A percentile compares a stretch with the other conserved stretches of the same genome.
Evolutionary conservation across 1,140 invertebrate species (phyloP).

Genomic region (Agraylea sexmaculata): DNA sequence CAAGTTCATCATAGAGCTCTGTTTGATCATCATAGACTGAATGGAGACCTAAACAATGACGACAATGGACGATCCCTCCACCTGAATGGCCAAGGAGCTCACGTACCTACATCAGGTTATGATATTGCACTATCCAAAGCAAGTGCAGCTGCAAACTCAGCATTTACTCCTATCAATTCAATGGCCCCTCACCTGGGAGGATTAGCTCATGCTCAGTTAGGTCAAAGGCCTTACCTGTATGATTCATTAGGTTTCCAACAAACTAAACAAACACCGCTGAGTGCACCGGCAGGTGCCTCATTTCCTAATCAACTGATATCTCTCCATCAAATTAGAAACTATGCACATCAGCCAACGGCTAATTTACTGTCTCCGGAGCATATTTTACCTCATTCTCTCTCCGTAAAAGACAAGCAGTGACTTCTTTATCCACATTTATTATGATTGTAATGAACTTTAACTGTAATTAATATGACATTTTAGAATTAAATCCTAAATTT

Average conservation of each 20-base stretch:
- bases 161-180: slow-evolving; percentile 81
- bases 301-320: slow-evolving; percentile 93
- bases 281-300: slow-evolving; percentile 45
- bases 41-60: slow-evolving; percentile 16
- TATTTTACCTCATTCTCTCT: slow-evolving; percentile 36
- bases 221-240: slow-evolving; percentile 77
- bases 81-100: slow-evolving; percentile 14
- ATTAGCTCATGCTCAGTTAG: slow-evolving; percentile 58
- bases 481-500: too few species aligned
- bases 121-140: slow-evolving; percentile 35
- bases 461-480: too few species aligned
- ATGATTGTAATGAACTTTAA: too few species aligned
- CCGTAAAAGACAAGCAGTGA: slow-evolving; percentile 42
- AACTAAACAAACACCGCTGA: slow-evolving; percentile 42
- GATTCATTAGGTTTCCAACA: slow-evolving; percentile 80
- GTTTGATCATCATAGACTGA: slow-evolving; percentile 28
- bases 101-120: slow-evolving; percentile 20
- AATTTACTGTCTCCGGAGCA: slow-evolving; percentile 37
- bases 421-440: neutral
- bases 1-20: slow-evolving; percentile 30
- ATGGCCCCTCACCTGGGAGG: slow-evolving; percentile 63
- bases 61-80: slow-evolving; percentile 17
- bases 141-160: slow-evolving; percentile 59
- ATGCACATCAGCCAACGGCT: slow-evolving; percentile 77
- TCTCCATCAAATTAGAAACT: slow-evolving; percentile 92